Evolutionary conservation across 2,113 vertebrate genomes (phyloP).

Genomic region (Amazona vittata): DNA sequence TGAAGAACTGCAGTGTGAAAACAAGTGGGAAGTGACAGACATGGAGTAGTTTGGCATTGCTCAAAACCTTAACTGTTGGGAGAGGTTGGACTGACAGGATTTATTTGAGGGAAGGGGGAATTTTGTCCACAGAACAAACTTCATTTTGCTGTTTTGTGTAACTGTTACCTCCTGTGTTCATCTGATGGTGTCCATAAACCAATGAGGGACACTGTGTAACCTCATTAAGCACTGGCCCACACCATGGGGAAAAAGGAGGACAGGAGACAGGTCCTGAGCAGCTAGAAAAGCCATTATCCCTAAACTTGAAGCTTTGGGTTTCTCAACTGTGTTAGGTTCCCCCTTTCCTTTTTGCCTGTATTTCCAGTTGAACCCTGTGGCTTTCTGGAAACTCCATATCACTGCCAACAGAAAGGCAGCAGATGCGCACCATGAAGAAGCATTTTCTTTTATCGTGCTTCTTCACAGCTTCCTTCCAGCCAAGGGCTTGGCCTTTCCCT

Average conservation of each 20-base stretch:
- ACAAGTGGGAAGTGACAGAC: background rate
- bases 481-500: background rate
- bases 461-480: background rate
- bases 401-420: background rate
- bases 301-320: background rate
- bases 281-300: background rate
- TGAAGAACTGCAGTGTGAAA: background rate
- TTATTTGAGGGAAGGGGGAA: background rate
- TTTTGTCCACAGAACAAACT: background rate
- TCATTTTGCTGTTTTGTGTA: background rate
- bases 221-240: background rate
- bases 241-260: background rate
- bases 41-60: background rate
- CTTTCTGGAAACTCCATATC: background rate
- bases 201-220: background rate
- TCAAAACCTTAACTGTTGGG: background rate
- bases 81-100: background rate
- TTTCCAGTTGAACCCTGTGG: background rate
- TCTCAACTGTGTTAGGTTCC: accelerated
- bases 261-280: background rate
- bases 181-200: background rate
- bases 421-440: background rate
- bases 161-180: background rate
- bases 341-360: background rate
- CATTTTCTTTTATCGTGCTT: background rate